Evolutionary conservation across 1,140 invertebrate genomes (phyloP).

Genomic region (Ephestia elutella): DNA sequence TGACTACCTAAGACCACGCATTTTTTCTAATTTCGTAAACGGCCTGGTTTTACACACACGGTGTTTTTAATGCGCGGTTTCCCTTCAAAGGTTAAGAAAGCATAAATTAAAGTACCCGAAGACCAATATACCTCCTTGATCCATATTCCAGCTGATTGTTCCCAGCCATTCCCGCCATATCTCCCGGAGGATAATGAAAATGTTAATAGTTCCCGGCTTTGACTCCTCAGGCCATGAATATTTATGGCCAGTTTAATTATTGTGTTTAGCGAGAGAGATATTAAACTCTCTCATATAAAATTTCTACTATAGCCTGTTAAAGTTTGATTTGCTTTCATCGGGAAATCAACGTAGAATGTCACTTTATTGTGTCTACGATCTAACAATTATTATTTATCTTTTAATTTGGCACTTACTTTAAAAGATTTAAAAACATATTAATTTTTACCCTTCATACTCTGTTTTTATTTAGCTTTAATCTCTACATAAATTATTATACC

Average conservation of each 20-base stretch:
- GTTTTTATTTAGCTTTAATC: no score
- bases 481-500: no score
- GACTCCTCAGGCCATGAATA: not conserved
- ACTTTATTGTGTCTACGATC: not conserved
- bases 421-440: no score
- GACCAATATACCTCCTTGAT: not conserved
- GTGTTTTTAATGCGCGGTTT: no score
- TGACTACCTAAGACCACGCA: no score
- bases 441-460: no score
- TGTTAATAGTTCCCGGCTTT: conserved; percentile 3
- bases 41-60: no score
- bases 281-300: not conserved
- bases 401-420: no score
- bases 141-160: not conserved
- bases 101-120: not conserved
- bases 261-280: not conserved
- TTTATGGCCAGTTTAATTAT: conserved; percentile 1
- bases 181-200: not conserved
- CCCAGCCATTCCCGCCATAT: not conserved
- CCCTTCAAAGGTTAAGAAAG: not conserved
- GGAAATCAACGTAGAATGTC: not conserved
- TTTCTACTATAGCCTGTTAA: not conserved
- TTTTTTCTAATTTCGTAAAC: no score
- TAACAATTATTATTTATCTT: no score
- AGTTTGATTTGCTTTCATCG: not conserved